Evolutionary conservation across 2,888 invertebrate species (phyloP).

Genomic region (Apodemia zela): DNA sequence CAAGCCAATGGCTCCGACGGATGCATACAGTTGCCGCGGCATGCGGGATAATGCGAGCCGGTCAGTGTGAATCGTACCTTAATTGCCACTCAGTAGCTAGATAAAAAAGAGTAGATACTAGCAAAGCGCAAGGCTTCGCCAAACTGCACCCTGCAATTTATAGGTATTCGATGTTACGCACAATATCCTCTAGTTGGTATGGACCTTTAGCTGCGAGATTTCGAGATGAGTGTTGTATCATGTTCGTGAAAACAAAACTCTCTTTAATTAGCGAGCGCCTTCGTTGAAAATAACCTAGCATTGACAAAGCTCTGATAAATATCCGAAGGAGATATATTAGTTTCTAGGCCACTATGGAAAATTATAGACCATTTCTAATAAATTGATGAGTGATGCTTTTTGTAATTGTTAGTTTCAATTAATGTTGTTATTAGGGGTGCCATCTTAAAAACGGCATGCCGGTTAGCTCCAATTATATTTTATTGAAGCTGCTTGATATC

Average conservation of each 20-base stretch:
- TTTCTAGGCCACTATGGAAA: background rate
- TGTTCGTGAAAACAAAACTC: conserved; percentile 24
- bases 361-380: background rate
- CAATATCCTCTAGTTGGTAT: background rate
- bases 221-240: conserved; percentile 19
- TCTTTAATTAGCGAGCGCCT: conserved; percentile 31
- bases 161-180: background rate
- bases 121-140: too few relatives aligned
- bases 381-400: background rate
- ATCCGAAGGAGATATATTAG: conserved; percentile 18
- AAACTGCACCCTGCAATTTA: too few relatives aligned
- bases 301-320: conserved; percentile 31
- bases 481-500: background rate
- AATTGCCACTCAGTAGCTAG: too few relatives aligned
- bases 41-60: too few relatives aligned
- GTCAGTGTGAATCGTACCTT: too few relatives aligned
- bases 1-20: too few relatives aligned
- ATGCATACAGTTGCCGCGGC: too few relatives aligned
- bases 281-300: conserved; percentile 34
- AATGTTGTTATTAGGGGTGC: background rate
- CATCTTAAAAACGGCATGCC: background rate
- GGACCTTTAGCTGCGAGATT: background rate
- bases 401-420: background rate
- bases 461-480: background rate
- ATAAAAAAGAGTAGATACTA: too few relatives aligned